Conservation (phyloP, 2,888 invertebrate genomes). For the Rhabditoides inermis region DNA sequence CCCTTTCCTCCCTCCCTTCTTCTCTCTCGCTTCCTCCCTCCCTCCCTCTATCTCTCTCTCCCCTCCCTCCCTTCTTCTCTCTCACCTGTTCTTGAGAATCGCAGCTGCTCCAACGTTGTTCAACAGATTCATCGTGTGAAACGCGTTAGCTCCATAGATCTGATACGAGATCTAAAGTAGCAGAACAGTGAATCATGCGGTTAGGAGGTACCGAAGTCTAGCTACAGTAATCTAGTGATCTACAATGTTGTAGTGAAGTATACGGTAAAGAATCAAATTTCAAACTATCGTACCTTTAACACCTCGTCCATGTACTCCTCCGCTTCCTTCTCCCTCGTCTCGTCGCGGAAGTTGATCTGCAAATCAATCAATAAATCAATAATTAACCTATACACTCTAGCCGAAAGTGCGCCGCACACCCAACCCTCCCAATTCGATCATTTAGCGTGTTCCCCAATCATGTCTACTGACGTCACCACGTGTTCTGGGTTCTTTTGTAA, state of each 20-base stretch:
- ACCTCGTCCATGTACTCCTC: conserved; percentile 62
- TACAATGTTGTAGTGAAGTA: neutral
- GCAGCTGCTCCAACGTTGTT: conserved; percentile 60
- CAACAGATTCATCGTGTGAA: conserved; percentile 72
- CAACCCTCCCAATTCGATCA: too few species aligned
- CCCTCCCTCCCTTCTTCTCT: neutral
- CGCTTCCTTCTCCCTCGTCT: conserved; percentile 58
- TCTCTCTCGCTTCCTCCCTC: neutral
- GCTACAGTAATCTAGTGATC: too few species aligned
- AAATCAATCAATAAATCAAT: conserved; percentile 3
- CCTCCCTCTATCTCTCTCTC: neutral
- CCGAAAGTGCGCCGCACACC: too few species aligned
- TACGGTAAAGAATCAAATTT: too few species aligned
- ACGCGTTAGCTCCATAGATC: conserved; percentile 64
- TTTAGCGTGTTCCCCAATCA: too few species aligned
- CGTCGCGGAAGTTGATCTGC: conserved; percentile 53
- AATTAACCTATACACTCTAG: too few species aligned
- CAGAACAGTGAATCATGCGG: neutral
- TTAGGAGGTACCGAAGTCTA: neutral
- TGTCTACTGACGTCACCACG: too few species aligned
- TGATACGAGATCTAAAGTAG: conserved; percentile 61
- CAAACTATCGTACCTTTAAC: conserved; percentile 57
- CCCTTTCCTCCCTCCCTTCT: neutral
- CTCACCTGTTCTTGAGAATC: conserved; percentile 36
- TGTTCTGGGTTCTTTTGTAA: too few species aligned